phyloP scores from a whole-genome alignment of 2,113 vertebrate species.

The Panthera leo region DNA sequence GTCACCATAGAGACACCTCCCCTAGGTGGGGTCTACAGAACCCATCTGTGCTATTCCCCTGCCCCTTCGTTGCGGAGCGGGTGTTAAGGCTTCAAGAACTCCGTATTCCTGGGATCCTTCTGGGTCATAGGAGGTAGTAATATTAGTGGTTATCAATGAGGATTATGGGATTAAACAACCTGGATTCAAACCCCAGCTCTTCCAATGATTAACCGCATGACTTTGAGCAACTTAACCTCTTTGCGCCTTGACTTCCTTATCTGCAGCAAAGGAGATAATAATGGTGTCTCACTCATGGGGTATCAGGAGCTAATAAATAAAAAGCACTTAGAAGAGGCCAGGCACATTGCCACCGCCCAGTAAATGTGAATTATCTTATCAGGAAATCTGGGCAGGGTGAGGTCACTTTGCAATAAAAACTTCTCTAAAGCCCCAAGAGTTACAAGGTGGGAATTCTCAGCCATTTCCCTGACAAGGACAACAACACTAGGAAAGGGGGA shows the following conservation, averaged over 20 bases:
- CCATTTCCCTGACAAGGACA: slow-evolving; percentile 2
- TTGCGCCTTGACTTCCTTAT: not conserved
- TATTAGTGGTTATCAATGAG: not conserved
- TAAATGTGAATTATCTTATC: not conserved
- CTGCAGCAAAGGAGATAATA: not conserved
- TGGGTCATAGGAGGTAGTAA: not conserved
- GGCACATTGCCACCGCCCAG: not conserved
- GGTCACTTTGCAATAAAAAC: not conserved
- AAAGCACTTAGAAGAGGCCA: not conserved
- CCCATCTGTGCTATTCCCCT: not conserved
- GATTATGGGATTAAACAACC: not conserved
- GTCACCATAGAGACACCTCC: not conserved
- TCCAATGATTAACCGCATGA: not conserved
- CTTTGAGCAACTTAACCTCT: not conserved
- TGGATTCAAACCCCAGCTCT: not conserved
- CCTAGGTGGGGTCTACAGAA: not conserved
- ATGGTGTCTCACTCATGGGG: not conserved
- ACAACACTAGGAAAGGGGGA: slow-evolving; percentile 16
- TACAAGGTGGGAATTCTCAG: slow-evolving; percentile 51
- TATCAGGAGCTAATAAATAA: not conserved
- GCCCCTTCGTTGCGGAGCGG: not conserved
- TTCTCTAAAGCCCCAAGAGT: not conserved
- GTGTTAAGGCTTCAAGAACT: not conserved
- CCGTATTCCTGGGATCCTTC: not conserved
- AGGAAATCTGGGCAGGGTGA: not conserved